Percentiles rank a stretch among this genome's conserved stretches.
These are phyloP conservation scores for Formicarius rufipectus DNA, from an alignment of 2,113 vertebrate genomes.

Conservation along the genomic window DNA sequence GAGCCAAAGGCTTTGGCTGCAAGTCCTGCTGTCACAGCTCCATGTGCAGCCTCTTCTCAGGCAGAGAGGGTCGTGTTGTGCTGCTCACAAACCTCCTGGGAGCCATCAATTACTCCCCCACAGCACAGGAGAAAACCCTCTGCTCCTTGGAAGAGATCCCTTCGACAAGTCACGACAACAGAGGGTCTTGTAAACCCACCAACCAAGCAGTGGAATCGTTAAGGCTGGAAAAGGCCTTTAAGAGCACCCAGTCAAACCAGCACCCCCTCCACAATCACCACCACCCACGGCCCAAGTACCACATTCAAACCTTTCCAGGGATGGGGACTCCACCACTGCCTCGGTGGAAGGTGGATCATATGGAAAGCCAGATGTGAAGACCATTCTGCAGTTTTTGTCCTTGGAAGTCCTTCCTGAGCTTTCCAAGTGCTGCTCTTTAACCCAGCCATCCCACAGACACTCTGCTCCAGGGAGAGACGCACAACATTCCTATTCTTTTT, in stretches of 20 bases:
- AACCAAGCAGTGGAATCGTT: rapidly evolving
- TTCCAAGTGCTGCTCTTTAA: not conserved
- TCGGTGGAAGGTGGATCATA: not conserved
- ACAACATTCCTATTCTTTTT: not conserved
- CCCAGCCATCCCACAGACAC: rapidly evolving
- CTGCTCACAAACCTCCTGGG: not conserved
- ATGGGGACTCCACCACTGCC: not conserved
- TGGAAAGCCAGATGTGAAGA: not conserved
- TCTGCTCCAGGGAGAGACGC: not conserved
- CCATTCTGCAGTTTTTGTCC: not conserved
- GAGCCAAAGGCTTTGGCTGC: not conserved
- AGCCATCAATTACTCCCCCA: not conserved
- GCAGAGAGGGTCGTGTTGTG: not conserved
- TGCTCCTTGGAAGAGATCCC: not conserved
- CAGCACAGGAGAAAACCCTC: not conserved
- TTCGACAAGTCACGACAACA: not conserved
- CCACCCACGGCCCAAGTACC: not conserved
- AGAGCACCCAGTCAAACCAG: not conserved
- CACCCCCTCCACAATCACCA: not conserved
- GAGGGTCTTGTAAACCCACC: not conserved
- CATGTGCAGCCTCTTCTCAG: not conserved
- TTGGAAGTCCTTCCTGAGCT: not conserved
- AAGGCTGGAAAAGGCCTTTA: not conserved
- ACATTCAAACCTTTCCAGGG: rapidly evolving
- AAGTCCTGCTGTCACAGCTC: not conserved